Evolutionary conservation across 2,888 invertebrate genomes (phyloP).

Genomic region (Thereva unica): DNA sequence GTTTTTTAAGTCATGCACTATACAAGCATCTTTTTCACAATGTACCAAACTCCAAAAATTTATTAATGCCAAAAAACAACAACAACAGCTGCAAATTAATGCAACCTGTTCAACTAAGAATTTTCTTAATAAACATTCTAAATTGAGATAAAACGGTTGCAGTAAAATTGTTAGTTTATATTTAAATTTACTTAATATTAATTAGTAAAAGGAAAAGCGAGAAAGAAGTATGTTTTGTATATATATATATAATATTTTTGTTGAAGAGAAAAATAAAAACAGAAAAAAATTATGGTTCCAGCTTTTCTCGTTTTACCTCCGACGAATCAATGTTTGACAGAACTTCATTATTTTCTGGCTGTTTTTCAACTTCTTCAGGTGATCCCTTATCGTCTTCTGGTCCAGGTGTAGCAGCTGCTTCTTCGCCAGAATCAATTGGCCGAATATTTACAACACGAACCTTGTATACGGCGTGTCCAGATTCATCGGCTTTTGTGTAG

Average conservation of each 20-base stretch:
- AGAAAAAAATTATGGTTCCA: too few relatives aligned
- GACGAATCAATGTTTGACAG: constrained; percentile 51
- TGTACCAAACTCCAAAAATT: constrained; percentile 22
- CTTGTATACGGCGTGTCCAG: constrained; percentile 55
- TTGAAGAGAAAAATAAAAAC: too few relatives aligned
- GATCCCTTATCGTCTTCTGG: constrained; percentile 22
- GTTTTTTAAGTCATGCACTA: constrained; percentile 17
- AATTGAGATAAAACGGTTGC: constrained; percentile 29
- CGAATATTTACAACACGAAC: constrained; percentile 61
- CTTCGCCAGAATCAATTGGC: constrained; percentile 52
- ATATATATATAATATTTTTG: too few relatives aligned
- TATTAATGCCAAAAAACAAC: neutral
- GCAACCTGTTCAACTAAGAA: constrained; percentile 7
- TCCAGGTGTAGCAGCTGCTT: neutral
- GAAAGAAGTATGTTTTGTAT: neutral
- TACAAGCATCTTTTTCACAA: constrained; percentile 4
- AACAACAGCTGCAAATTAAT: constrained; percentile 26
- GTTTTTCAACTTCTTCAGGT: constrained; percentile 43
- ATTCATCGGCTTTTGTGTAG: constrained; percentile 56
- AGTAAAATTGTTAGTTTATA: constrained; percentile 20
- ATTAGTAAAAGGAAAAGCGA: constrained; percentile 14
- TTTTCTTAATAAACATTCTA: neutral
- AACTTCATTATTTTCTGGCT: constrained; percentile 52
- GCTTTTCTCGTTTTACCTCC: constrained; percentile 52
- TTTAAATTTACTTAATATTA: constrained; percentile 30